Evolutionary conservation across 2,797 vertebrate genomes (phyloP), one percentile per base, ranked within the genome.

Genomic region (Danio albolineatus): DNA sequence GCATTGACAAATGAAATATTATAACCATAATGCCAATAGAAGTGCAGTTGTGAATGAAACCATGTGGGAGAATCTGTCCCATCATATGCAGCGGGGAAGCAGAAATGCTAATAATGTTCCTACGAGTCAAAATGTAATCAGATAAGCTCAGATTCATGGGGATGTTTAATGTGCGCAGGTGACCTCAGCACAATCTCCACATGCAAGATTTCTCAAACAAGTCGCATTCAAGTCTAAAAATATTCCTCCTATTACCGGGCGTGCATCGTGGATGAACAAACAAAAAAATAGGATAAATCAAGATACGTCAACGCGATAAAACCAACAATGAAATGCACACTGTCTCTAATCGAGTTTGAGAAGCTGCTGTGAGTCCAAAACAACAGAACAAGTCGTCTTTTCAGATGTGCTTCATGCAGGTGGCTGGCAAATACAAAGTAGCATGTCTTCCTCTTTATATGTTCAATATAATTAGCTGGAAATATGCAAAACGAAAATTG

Each of bases 111-210:
- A 74, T 48, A 61, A 61, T 59, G 57, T 73, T 73, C 17, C 39
- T 44, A 72, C 2, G 5, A 49, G 72, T 49, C 57, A 61, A 74
- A 14, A 51, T 16, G 59, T 51, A 51, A 51, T 74, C 73, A 74
- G 71, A 36, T 67, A 59, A 62, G 54, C 19, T 13, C 49, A 73
- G 38, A 54, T 21, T 48, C 56, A 65, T 28, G 43, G 43, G 57
- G 44, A 62, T 44, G 48, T 74, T 72, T 65, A 46, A 73, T 78
- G 17, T 17, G 54, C 17, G 60, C 12, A 10, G 65, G 46, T 49
- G 46, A 83, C 76, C 60, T 83, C 14, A 79, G 76, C 14, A 54
- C 65, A 71, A 21, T 67, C 41, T 60, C 74, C 62, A 64, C 5
- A 39, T 39, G 38, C 44, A 72, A 62, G 16, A 49, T 65, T 53